phyloP scores from a whole-genome alignment of 2,797 vertebrate genomes.

The Hephaestus fuliginosus region DNA sequence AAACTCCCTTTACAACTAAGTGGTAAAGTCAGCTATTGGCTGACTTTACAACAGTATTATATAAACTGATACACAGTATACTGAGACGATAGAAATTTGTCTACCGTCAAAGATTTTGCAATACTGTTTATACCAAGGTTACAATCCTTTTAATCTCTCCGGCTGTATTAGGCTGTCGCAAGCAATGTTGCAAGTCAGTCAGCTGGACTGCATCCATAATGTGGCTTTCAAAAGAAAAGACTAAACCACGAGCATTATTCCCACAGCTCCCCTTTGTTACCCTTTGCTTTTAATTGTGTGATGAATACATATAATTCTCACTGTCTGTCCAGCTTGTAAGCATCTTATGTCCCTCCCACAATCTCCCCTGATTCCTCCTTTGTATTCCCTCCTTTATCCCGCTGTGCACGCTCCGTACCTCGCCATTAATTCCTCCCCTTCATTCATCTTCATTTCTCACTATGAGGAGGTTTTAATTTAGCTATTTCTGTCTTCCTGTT shows the following conservation, averaged over 20 bases:
- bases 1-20: not conserved
- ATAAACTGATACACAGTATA: not conserved
- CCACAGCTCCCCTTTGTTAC: constrained; percentile 10
- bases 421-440: constrained; percentile 27
- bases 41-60: not conserved
- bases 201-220: constrained; percentile 30
- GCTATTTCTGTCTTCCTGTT: constrained; percentile 9
- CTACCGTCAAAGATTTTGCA: constrained; percentile 5
- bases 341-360: constrained; percentile 25
- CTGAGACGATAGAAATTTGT: not conserved
- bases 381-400: not conserved
- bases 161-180: constrained; percentile 31
- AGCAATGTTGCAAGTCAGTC: constrained; percentile 28
- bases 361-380: constrained; percentile 21
- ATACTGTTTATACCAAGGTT: not conserved
- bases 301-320: constrained; percentile 32
- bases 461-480: constrained; percentile 10
- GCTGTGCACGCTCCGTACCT: constrained; percentile 1
- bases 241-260: constrained; percentile 9
- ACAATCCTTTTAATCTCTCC: constrained; percentile 39
- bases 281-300: constrained; percentile 25
- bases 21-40: not conserved
- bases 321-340: constrained; percentile 14
- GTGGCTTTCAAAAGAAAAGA: constrained; percentile 20
- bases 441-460: constrained; percentile 29